A percentile compares a stretch with the other conserved stretches of the same genome.
Conservation (phyloP, 2,888 invertebrate species). For the Leptarthrus brevirostris region DNA sequence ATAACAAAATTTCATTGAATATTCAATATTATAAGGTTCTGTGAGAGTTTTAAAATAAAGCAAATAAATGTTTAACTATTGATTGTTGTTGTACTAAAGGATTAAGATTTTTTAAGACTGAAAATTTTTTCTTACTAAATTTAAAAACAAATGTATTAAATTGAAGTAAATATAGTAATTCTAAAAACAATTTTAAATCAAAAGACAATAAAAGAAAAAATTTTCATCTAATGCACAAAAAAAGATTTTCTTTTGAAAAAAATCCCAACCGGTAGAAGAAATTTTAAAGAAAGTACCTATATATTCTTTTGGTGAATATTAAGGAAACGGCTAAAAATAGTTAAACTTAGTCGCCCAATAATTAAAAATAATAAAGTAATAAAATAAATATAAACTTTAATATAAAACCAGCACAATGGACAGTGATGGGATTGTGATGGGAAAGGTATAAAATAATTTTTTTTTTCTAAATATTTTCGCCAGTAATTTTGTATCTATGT, state of each 20-base stretch:
- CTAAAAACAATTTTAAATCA: background rate
- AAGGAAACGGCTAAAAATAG: slow-evolving; percentile 39
- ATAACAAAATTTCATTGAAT: slow-evolving; percentile 61
- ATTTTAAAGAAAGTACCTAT: slow-evolving; percentile 31
- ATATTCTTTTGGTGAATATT: slow-evolving; percentile 34
- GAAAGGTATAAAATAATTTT: slow-evolving; percentile 55
- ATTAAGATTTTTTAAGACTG: background rate
- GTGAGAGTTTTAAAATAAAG: slow-evolving; percentile 52
- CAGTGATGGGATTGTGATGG: slow-evolving; percentile 56
- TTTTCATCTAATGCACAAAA: slow-evolving; percentile 28
- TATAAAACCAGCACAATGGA: slow-evolving; percentile 55
- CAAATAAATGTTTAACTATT: slow-evolving; percentile 53
- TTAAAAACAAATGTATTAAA: background rate
- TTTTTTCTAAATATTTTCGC: background rate
- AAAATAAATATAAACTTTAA: slow-evolving; percentile 42
- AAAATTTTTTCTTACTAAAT: slow-evolving; percentile 38
- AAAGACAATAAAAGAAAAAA: background rate
- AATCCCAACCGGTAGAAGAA: slow-evolving; percentile 42
- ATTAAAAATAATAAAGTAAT: slow-evolving; percentile 44
- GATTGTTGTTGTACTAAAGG: slow-evolving; percentile 49
- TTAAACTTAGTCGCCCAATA: slow-evolving; percentile 40
- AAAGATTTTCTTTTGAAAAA: slow-evolving; percentile 26
- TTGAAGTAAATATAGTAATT: background rate
- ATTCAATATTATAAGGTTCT: slow-evolving; percentile 56
- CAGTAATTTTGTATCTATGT: slow-evolving; percentile 2